A percentile compares a stretch with the other conserved stretches of the same genome.
phyloP scores from a whole-genome alignment of 2,888 invertebrate genomes.

The Eurois occulta region DNA sequence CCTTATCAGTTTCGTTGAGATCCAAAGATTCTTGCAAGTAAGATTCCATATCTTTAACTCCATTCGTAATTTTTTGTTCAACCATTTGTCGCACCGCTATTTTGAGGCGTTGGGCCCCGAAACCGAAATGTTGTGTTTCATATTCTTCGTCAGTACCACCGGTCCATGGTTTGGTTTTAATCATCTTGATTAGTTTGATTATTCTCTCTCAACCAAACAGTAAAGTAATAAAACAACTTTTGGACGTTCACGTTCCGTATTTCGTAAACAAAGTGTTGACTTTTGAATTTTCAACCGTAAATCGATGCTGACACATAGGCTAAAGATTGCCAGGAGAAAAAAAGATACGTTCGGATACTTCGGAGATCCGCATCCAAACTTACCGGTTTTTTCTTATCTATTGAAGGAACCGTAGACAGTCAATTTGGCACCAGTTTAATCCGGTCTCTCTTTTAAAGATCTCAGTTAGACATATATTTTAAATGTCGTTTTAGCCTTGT shows the following conservation, averaged over 20 bases:
- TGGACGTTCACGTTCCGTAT: neutral
- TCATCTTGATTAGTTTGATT: slow-evolving; percentile 72
- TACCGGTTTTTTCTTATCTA: neutral
- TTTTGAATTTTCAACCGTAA: slow-evolving; percentile 26
- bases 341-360: neutral
- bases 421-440: neutral
- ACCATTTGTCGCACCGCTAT: slow-evolving; percentile 86
- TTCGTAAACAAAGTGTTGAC: slow-evolving; percentile 34
- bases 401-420: neutral
- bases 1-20: slow-evolving; percentile 84
- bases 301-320: slow-evolving; percentile 2
- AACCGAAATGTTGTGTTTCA: slow-evolving; percentile 88
- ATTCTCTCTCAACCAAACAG: neutral
- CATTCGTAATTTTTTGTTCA: slow-evolving; percentile 84
- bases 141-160: slow-evolving; percentile 88
- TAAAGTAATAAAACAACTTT: neutral
- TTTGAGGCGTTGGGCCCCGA: slow-evolving; percentile 86
- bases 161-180: slow-evolving; percentile 80
- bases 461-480: too few species aligned
- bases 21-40: slow-evolving; percentile 80
- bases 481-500: too few species aligned
- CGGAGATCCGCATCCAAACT: neutral
- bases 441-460: too few species aligned
- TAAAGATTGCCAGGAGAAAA: slow-evolving; percentile 4
- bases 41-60: slow-evolving; percentile 84